Evolutionary conservation across 37 sponge, comb jelly and placozoan species (phyloP).

Genomic region (Chondrilla cf. caribensis): DNA sequence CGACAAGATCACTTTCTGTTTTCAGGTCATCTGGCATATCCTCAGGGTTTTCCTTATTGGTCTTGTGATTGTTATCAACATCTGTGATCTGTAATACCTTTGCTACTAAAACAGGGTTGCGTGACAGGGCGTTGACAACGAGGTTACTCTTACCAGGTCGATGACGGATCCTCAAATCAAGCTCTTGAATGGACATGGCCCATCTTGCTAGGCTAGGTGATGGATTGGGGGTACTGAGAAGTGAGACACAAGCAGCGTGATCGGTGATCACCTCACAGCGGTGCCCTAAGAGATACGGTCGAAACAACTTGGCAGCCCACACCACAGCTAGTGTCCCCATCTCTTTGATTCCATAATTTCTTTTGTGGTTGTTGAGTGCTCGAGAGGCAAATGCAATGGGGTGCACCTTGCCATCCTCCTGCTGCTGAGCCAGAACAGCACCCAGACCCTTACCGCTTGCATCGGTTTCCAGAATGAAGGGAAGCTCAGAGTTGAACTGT

Average conservation of each 20-base stretch:
- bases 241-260: conserved; percentile 26
- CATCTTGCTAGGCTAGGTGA: conserved; percentile 38
- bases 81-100: not conserved
- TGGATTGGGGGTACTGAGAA: conserved; percentile 14
- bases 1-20: not conserved
- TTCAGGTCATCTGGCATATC: not conserved
- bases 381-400: conserved; percentile 62
- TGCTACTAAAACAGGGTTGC: conserved; percentile 23
- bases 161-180: conserved; percentile 31
- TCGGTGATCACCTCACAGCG: conserved; percentile 25
- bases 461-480: conserved; percentile 48
- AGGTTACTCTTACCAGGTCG: conserved; percentile 29
- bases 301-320: conserved; percentile 26
- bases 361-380: conserved; percentile 9
- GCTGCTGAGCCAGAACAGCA: conserved; percentile 36
- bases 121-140: conserved; percentile 31
- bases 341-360: conserved; percentile 23
- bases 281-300: conserved; percentile 45
- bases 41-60: not conserved
- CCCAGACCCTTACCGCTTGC: conserved; percentile 40
- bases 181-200: conserved; percentile 42
- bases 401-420: conserved; percentile 30
- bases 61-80: not conserved
- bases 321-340: conserved; percentile 37
- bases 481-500: not conserved